Evolutionary conservation across 2,113 vertebrate species (phyloP), one percentile per base, ranked within the genome.

Genomic region (Smithornis capensis): DNA sequence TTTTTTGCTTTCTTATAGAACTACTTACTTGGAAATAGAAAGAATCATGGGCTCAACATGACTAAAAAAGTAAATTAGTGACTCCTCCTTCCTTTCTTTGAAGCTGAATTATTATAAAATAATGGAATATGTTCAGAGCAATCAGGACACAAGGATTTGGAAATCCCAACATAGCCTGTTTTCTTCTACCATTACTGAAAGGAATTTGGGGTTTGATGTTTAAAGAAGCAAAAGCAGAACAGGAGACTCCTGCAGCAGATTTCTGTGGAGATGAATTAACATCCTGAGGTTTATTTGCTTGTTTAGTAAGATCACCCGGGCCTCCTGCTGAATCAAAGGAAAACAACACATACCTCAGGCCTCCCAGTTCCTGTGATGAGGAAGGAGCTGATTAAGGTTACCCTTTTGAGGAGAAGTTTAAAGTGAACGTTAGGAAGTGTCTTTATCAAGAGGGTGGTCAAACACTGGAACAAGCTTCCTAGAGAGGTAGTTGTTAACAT

Each of bases 341-440:
- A 89, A 85, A 50, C 14, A 29, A 33, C 44, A 16, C 21, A 33
- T 47, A 24, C 27, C 19, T 35, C 62, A 45, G 38, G 42, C 18
- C 6, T 81, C 50, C n/a, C 23, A 3, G 2, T 2, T 65, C 37
- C 65, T 55, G 37, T 2, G 1, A 64, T 1, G n/a, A 68, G 2
- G 38, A 7, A 63, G 37, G 14, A 80, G 7, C 12, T 76, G 13
- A 14, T 27, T 35, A 38, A 70, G 14, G 12, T 40, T 29, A 55
- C 49, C 23, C 57, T 44, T 3, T 4, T 31, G 23, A 44, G 31
- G 9, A 40, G 16, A 62, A 35, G 17, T 38, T 83, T 18, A 68
- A 17, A 31, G 10, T 44, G 45, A 17, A 44, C 23, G 37, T 13
- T 10, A 65, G 59, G 53, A 55, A 25, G 31, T 13, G 7, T 35